phyloP scores from a whole-genome alignment of 2,797 vertebrate genomes.

The Microctenopoma lineatum region DNA sequence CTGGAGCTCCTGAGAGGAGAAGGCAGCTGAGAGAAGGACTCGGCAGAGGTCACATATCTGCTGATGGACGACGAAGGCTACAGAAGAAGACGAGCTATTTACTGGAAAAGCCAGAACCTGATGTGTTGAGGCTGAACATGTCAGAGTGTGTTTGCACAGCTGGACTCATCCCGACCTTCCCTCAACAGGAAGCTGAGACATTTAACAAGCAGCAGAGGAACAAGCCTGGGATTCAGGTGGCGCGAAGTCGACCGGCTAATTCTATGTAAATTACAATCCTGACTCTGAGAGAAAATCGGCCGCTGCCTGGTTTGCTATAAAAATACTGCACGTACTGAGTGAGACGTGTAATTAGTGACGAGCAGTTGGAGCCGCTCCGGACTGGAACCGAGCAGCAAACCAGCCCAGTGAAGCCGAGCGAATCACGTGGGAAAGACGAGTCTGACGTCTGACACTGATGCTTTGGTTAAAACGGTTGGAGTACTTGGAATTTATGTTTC shows the following conservation, averaged over 20 bases:
- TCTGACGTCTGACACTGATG: too few relatives aligned
- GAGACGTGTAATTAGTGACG: slow-evolving; percentile 80
- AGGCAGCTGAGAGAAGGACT: slow-evolving; percentile 54
- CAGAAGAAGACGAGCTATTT: slow-evolving; percentile 30
- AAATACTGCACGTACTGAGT: slow-evolving; percentile 59
- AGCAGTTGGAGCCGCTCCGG: slow-evolving; percentile 64
- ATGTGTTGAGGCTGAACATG: slow-evolving; percentile 44
- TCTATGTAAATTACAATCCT: slow-evolving; percentile 75
- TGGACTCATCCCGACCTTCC: slow-evolving; percentile 60
- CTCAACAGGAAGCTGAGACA: slow-evolving; percentile 65
- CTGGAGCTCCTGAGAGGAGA: slow-evolving; percentile 49
- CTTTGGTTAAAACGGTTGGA: too few relatives aligned
- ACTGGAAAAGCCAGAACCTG: slow-evolving; percentile 39
- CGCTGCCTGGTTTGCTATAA: slow-evolving; percentile 65
- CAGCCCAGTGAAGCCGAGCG: slow-evolving; percentile 41
- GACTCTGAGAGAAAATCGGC: slow-evolving; percentile 53
- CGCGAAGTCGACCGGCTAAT: slow-evolving; percentile 58
- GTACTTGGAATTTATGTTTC: too few relatives aligned
- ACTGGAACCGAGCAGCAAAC: slow-evolving; percentile 70
- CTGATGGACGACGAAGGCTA: slow-evolving; percentile 48
- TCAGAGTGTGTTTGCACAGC: slow-evolving; percentile 72
- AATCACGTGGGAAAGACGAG: background rate
- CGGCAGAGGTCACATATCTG: slow-evolving; percentile 38
- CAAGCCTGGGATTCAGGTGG: slow-evolving; percentile 69
- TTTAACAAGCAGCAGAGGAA: slow-evolving; percentile 68